Evolutionary conservation across 2,888 invertebrate genomes (phyloP), one percentile per base, ranked within the genome.

Genomic region (Perizoma affinitatum): DNA sequence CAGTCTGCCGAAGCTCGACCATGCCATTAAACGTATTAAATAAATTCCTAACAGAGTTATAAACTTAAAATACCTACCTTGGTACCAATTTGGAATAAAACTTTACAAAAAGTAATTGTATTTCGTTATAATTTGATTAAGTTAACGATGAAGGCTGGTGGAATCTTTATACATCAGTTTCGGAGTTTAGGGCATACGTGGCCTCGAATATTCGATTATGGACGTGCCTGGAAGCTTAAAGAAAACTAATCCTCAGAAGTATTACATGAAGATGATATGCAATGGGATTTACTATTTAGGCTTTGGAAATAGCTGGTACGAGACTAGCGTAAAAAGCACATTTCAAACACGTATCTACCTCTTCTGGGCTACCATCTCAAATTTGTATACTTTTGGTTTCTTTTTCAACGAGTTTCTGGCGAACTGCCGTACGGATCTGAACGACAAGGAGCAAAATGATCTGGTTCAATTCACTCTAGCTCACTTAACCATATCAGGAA

Each of bases 221-320:
- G 44, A 58, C 58, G 55, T 55, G 58, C 36, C 34, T 22, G 10
- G 35, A 60, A 52, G 47, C 40, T 38, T 58, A n/a, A 61, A 61
- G 46, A 33, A 52, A 38, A 34, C 5, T 38, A 72, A 84, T 22
- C 79, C 82, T 0, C 80, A 83, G 63, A 84, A 84, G 51, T 67
- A 76, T 50, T 82, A 69, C 54, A 58, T 80, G 7, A 82, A 81
- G 68, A 40, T 61, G 6, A 68, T 86, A 33, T 84, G 82, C 62
- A 66, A 61, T 44, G 22, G 68, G 4, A 66, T 85, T 4, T 83
- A 74, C 66, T 78, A 71, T 22, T 61, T 80, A 3, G 86, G 85
- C 0, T 60, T 80, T 35, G 83, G 83, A 0, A 72, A 80, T 6
- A 77, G 73, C 49, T 85, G 85, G 86, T 83, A 82, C 54, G 82